Conservation (phyloP, 2,113 vertebrate species). For the Hippocampus abdominalis region DNA sequence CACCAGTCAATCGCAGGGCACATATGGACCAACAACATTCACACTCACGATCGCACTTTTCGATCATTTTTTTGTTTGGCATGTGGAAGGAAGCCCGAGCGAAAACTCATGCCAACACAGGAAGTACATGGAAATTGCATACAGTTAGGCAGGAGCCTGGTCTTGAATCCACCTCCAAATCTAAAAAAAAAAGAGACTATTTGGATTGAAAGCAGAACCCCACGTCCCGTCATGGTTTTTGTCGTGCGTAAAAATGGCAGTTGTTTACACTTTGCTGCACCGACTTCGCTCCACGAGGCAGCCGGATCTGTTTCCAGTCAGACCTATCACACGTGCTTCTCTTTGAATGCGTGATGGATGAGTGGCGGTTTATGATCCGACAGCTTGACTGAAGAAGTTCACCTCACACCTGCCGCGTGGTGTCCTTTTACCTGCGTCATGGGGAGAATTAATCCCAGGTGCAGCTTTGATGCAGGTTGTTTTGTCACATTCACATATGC, state of each 20-base stretch:
- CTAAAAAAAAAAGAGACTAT: not conserved
- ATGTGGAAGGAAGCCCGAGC: too few relatives aligned
- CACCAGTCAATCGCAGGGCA: too few relatives aligned
- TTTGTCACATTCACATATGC: not conserved
- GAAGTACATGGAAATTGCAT: too few relatives aligned
- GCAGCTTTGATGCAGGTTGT: not conserved
- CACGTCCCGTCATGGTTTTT: conserved; percentile 35
- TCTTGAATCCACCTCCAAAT: too few relatives aligned
- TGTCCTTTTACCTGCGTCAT: conserved; percentile 30
- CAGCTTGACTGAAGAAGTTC: conserved; percentile 36
- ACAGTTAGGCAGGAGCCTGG: too few relatives aligned
- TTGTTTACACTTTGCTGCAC: conserved; percentile 65
- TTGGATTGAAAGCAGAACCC: not conserved
- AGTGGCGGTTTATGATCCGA: conserved; percentile 31
- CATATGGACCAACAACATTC: too few relatives aligned
- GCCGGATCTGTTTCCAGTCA: conserved; percentile 63
- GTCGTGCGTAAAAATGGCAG: conserved; percentile 44
- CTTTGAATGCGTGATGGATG: conserved; percentile 44
- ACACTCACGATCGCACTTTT: too few relatives aligned
- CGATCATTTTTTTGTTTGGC: too few relatives aligned
- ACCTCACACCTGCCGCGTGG: conserved; percentile 40
- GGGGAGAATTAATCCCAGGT: conserved; percentile 19
- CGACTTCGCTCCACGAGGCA: conserved; percentile 38
- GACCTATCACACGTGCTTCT: conserved; percentile 23
- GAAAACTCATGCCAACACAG: too few relatives aligned